Base-by-base conservation (phyloP, 2,113 vertebrate genomes). In the Trogon surrucura region DNA sequence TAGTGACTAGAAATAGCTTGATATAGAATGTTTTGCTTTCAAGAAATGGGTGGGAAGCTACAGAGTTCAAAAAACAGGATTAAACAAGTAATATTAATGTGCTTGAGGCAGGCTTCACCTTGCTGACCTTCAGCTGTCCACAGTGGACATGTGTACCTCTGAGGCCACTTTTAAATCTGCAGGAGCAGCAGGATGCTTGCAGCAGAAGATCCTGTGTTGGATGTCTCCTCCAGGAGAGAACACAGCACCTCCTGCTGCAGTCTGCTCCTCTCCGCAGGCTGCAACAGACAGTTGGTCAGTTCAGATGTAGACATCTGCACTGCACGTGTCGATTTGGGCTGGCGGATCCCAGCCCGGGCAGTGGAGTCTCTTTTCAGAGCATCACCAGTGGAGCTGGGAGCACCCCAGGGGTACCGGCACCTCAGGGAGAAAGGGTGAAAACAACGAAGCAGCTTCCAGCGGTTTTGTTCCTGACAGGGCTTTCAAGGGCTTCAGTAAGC, bases 241-340 rank as follows among this genome's bases (percentile, higher is more conserved):
- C 21, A 5, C 58, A 90, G 17, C 18, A 38, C 5, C 8, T 9
- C 16, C 32, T 64, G 22, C 56, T 54, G 4, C 20, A 7, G 60
- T 10, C n/a, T 48, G 0, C 17, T 57, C 5, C 6, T 58, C 25
- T 67, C 44, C 16, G 3, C n/a, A 50, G 11, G 2, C 27, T 16
- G 7, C 18, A 29, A 30, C 16, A 47, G 23, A 3, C 4, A 20
- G 22, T 36, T 21, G 19, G 7, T 4, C 6, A 18, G 51, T 30
- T 79, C 56, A 30, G 73, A 16, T 19, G 29, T 19, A 32, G 19
- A 19, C 3, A 6, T 9, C 16, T 9, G 4, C 0, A 0, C 13
- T 57, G 50, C 51, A 84, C 41, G 11, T 14, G 34, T 9, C 16
- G 14, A 17, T 48, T 73, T 73, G 90, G 25, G n/a, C 27, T 48